phyloP scores from a whole-genome alignment of 2,888 invertebrate genomes.

The Adela reaumurella region DNA sequence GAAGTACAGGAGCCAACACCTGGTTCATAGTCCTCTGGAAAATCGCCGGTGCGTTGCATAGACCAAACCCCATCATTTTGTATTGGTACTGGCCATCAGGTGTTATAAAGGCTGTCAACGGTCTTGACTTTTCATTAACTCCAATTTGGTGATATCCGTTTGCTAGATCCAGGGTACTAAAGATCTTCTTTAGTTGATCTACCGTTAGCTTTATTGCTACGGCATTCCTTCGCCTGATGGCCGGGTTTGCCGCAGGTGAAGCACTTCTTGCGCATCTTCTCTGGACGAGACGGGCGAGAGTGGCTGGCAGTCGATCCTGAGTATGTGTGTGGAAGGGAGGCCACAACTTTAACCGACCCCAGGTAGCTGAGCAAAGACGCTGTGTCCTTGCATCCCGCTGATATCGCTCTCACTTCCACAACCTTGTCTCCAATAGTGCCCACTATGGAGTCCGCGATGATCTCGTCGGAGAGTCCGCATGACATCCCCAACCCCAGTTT shows the following conservation, averaged over 20 bases:
- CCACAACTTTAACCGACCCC: background rate
- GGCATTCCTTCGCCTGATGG: slow-evolving; percentile 6
- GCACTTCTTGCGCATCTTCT: slow-evolving; percentile 1
- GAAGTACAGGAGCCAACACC: slow-evolving; percentile 5
- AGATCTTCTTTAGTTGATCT: slow-evolving; percentile 7
- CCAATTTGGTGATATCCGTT: slow-evolving; percentile 11
- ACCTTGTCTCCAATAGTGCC: slow-evolving; percentile 5
- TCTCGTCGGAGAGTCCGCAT: slow-evolving; percentile 6
- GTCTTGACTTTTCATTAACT: slow-evolving; percentile 3
- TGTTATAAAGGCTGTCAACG: slow-evolving; percentile 7
- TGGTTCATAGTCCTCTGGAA: slow-evolving; percentile 10
- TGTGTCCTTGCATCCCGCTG: slow-evolving; percentile 5
- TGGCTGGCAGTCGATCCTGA: no score
- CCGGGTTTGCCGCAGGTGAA: slow-evolving; percentile 7
- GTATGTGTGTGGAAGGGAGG: no score
- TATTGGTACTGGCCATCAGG: slow-evolving; percentile 10
- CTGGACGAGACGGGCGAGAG: no score
- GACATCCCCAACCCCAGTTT: slow-evolving; percentile 11
- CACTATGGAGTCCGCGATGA: slow-evolving; percentile 5
- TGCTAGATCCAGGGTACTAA: slow-evolving; percentile 8
- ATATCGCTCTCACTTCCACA: slow-evolving; percentile 6
- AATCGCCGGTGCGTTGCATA: slow-evolving; percentile 8
- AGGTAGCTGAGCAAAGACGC: background rate
- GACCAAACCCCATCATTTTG: slow-evolving; percentile 9
- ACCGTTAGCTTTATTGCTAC: slow-evolving; percentile 6